phyloP scores from a whole-genome alignment of 2,888 invertebrate species.

The Dryocosmus kuriphilus region DNA sequence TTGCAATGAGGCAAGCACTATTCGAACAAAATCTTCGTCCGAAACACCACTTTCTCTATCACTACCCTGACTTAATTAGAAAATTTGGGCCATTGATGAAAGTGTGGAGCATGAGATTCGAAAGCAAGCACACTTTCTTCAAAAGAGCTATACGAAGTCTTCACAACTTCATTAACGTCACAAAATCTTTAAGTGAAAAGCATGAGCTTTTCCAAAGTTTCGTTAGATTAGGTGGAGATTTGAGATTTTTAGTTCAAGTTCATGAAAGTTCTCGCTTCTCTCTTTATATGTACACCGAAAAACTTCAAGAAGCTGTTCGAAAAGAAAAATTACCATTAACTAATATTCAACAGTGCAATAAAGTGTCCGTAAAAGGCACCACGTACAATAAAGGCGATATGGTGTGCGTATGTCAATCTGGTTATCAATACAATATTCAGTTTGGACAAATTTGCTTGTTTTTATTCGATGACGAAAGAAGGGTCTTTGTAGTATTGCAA shows the following conservation, averaged over 20 bases:
- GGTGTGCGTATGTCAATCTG: slow-evolving; percentile 42
- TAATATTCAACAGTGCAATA: background rate
- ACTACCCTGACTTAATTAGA: slow-evolving; percentile 46
- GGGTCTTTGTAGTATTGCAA: background rate
- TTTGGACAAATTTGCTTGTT: slow-evolving; percentile 4
- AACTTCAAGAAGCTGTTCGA: slow-evolving; percentile 8
- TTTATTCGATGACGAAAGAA: background rate
- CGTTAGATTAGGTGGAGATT: background rate
- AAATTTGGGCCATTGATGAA: slow-evolving; percentile 48
- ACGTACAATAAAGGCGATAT: background rate
- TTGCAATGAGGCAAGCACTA: background rate
- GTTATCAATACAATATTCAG: slow-evolving; percentile 41
- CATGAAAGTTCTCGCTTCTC: background rate
- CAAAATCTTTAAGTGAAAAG: no score
- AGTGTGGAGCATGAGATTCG: no score
- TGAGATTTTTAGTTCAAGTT: background rate
- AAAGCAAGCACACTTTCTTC: no score
- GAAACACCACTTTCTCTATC: slow-evolving; percentile 48
- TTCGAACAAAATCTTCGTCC: slow-evolving; percentile 42
- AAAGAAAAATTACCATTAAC: no score
- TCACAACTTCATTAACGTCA: slow-evolving; percentile 56
- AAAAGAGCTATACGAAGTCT: no score
- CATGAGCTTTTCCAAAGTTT: no score
- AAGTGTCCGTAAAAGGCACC: slow-evolving; percentile 13
- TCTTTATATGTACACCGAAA: slow-evolving; percentile 37